Evolutionary conservation across 2,888 invertebrate species (phyloP).

Genomic region (Drosophila stalkeri): DNA sequence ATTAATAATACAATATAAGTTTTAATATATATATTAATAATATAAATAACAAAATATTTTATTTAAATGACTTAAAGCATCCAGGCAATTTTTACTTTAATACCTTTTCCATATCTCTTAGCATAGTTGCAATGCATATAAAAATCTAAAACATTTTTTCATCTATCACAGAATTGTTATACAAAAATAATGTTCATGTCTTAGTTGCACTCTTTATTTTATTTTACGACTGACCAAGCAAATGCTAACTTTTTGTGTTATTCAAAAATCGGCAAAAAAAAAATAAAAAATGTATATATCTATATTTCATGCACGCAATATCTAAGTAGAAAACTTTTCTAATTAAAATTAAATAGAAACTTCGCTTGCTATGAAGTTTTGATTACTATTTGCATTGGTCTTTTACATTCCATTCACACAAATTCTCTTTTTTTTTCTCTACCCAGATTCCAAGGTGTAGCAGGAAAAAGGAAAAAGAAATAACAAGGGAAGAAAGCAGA

Average conservation of each 20-base stretch:
- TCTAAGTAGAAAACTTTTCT: slow-evolving; percentile 77
- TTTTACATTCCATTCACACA: slow-evolving; percentile 20
- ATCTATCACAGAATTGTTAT: not conserved
- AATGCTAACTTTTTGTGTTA: slow-evolving; percentile 52
- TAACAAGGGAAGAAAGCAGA: not conserved
- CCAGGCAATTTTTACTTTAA: too few relatives aligned
- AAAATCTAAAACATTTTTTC: not conserved
- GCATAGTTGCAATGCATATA: not conserved
- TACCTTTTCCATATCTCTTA: not conserved
- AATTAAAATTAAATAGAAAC: slow-evolving; percentile 78
- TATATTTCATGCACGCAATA: slow-evolving; percentile 57
- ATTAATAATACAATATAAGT: too few relatives aligned
- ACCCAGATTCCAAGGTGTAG: slow-evolving; percentile 42
- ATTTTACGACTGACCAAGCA: not conserved
- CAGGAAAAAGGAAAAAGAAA: slow-evolving; percentile 1
- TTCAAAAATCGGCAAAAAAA: slow-evolving; percentile 46
- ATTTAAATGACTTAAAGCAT: too few relatives aligned
- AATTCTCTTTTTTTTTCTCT: slow-evolving; percentile 21
- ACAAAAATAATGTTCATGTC: slow-evolving; percentile 17
- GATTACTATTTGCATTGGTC: slow-evolving; percentile 71
- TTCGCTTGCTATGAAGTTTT: slow-evolving; percentile 64
- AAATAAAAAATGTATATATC: not conserved
- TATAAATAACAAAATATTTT: too few relatives aligned
- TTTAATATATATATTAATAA: too few relatives aligned
- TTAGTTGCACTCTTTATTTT: slow-evolving; percentile 34